Percentiles rank a stretch among this genome's conserved stretches.
Conservation (phyloP, 2,113 vertebrate species). For the Pygathrix nemaeus region DNA sequence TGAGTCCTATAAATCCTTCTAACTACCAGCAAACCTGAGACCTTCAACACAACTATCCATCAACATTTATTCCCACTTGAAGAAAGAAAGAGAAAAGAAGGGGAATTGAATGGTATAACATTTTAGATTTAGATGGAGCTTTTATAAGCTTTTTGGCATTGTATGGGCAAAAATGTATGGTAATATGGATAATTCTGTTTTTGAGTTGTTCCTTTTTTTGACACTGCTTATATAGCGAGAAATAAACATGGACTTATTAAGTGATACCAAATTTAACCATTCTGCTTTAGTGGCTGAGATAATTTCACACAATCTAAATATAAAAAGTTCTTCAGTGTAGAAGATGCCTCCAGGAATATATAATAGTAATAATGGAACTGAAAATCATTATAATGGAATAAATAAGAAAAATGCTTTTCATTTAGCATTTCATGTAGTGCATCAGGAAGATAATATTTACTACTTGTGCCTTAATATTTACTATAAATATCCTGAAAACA, state of each 20-base stretch:
- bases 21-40: not conserved
- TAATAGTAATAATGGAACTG: not conserved
- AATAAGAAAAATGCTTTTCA: slow-evolving; percentile 15
- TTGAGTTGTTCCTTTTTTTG: not conserved
- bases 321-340: not conserved
- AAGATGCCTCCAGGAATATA: not conserved
- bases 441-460: not conserved
- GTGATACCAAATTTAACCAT: not conserved
- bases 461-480: not conserved
- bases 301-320: slow-evolving; percentile 10
- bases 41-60: not conserved
- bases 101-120: not conserved
- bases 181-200: not conserved
- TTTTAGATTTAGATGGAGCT: not conserved
- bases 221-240: not conserved
- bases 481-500: not conserved
- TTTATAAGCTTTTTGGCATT: not conserved
- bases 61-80: not conserved
- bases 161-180: not conserved
- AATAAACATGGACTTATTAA: slow-evolving; percentile 18
- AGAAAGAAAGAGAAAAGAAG: not conserved
- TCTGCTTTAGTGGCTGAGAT: not conserved
- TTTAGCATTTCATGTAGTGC: not conserved
- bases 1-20: not conserved
- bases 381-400: slow-evolving; percentile 14